Evolutionary conservation across 2,113 vertebrate genomes (phyloP).

Genomic region (Boulengeromyrus knoepffleri): DNA sequence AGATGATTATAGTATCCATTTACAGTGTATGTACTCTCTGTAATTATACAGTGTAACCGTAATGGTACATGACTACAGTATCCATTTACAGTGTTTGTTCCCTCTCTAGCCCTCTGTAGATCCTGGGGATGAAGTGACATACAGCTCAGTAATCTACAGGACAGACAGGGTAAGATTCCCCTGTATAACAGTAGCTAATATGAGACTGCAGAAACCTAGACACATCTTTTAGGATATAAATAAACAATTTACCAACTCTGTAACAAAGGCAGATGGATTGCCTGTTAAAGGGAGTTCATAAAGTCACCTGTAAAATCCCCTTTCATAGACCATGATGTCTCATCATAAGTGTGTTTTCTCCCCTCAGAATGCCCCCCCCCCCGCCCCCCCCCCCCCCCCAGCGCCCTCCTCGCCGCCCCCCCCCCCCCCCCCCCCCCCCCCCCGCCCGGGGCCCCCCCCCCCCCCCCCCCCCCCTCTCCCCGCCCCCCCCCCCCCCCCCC

Average conservation of each 20-base stretch:
- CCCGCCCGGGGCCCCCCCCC: too few species aligned
- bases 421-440: too few species aligned
- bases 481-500: too few species aligned
- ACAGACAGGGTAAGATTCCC: not conserved
- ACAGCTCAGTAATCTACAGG: not conserved
- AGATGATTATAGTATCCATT: too few species aligned
- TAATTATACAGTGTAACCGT: not conserved
- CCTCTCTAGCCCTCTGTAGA: not conserved
- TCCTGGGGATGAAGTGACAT: not conserved
- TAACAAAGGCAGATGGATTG: not conserved
- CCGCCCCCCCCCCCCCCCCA: too few species aligned
- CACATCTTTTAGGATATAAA: not conserved
- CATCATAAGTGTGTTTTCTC: too few species aligned
- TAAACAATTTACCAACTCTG: not conserved
- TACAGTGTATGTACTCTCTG: not conserved
- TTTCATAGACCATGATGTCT: too few species aligned
- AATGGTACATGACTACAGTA: too few species aligned
- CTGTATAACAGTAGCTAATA: not conserved
- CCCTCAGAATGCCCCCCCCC: too few species aligned
- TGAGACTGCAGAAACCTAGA: not conserved
- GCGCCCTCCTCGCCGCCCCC: too few species aligned
- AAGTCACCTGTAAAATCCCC: not conserved
- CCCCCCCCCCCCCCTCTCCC: too few species aligned
- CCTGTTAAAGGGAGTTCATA: not conserved
- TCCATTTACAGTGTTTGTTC: not conserved